Evolutionary conservation across 2,888 invertebrate genomes (phyloP), one percentile per base, ranked within the genome.

Genomic region (Allacma fusca): DNA sequence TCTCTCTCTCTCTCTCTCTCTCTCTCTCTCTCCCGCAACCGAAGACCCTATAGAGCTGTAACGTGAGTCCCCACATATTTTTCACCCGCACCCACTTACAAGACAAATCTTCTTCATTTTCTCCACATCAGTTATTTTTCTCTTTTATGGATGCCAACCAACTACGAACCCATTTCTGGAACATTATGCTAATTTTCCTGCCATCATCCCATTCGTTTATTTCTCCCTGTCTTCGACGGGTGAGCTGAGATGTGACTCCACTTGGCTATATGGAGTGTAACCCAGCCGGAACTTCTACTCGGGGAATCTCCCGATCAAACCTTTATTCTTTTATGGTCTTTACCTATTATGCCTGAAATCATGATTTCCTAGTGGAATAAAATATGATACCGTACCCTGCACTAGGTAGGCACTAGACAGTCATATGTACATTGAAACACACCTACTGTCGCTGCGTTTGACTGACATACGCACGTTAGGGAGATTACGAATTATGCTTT

Each of bases 191-290:
- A 64, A 73, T 73, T 73, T 62, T 59, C 43, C 23, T 59, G 34
- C 59, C 73, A 64, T 73, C 73, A 73, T 73, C 71, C 44, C 23
- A 23, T 71, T 71, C 71, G 28, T 71, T 71, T 71, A 57, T 57
- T 57, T 26, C 50, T 50, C 16, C 16, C n/a, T 50, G 19, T 19
- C 50, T 50, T 50, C 19, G 16, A 34, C 34, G 4, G 50, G 13
- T 40, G 13, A 40, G 7, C 40, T 50, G 50, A 50, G 2, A 50
- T 50, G 4, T n/a, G 5, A 19, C 50, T 50, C n/a, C 19, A 50
- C 34, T 34, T 34, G 34, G 34, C 34, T 34, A 34, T 9, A 34
- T n/a, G n/a, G n/a, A n/a, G n/a, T n/a, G n/a, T n/a, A n/a, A n/a
- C n/a, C n/a, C n/a, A n/a, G n/a, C n/a, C n/a, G n/a, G n/a, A n/a